Conservation (phyloP, 2,888 invertebrate species). For the Clostera curtula region DNA sequence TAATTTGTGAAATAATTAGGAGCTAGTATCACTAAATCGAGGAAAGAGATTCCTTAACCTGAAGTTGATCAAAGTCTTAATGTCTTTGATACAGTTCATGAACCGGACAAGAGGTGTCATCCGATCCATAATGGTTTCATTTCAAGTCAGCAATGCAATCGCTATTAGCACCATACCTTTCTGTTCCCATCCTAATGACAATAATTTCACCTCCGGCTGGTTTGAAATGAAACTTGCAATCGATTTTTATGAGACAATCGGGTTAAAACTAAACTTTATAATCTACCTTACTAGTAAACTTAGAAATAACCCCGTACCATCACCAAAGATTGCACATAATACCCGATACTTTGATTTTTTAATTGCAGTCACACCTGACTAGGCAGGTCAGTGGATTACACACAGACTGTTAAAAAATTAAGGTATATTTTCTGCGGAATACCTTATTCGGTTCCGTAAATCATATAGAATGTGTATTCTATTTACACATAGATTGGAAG, state of each 20-base stretch:
- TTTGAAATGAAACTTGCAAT: constrained; percentile 65
- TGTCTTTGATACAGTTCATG: constrained; percentile 41
- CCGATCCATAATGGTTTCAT: constrained; percentile 64
- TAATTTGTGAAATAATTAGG: constrained; percentile 65
- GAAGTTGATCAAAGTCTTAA: constrained; percentile 39
- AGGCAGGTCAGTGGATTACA: constrained; percentile 43
- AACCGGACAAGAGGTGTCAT: constrained; percentile 68
- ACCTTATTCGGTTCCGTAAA: constrained; percentile 39
- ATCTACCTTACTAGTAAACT: constrained; percentile 46
- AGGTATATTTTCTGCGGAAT: constrained; percentile 58
- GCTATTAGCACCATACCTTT: constrained; percentile 52
- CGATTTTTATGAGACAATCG: constrained; percentile 38
- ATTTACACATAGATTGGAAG: constrained; percentile 59
- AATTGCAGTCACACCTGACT: constrained; percentile 66
- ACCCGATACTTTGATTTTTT: constrained; percentile 83
- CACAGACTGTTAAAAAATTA: constrained; percentile 68
- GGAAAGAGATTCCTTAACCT: constrained; percentile 66
- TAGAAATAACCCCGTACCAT: constrained; percentile 74
- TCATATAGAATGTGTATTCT: constrained; percentile 22
- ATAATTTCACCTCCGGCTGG: constrained; percentile 43
- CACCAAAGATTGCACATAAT: constrained; percentile 89
- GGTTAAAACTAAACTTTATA: constrained; percentile 36
- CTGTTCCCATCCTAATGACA: constrained; percentile 15
- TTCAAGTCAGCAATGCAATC: constrained; percentile 55
- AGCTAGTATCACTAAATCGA: constrained; percentile 74